Percentiles rank a stretch among this genome's conserved stretches.
Conservation (phyloP, 2,888 invertebrate species). For the Nudaria mundana region DNA sequence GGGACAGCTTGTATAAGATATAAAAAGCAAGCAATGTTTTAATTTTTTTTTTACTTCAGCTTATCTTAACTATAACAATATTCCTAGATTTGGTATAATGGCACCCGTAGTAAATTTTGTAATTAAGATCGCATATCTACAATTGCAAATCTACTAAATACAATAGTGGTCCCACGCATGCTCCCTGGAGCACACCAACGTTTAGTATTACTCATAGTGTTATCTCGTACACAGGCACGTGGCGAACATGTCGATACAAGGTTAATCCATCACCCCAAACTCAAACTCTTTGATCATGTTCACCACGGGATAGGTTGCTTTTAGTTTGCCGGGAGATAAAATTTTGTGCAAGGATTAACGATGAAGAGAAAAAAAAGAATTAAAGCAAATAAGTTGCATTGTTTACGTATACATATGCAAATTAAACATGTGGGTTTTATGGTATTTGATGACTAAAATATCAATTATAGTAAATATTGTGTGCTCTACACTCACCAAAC, state of each 20-base stretch:
- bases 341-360: conserved; percentile 21
- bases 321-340: conserved; percentile 32
- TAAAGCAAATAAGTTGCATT: no score
- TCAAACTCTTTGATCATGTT: conserved; percentile 67
- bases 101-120: conserved; percentile 4
- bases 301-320: conserved; percentile 45
- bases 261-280: conserved; percentile 70
- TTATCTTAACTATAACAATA: no score
- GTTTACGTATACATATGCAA: no score
- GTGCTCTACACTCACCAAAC: no score
- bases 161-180: conserved; percentile 8
- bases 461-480: no score
- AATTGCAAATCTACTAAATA: conserved; percentile 26
- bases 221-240: conserved; percentile 60
- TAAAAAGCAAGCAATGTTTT: no score
- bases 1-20: no score
- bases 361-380: conserved; percentile 5
- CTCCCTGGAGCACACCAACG: conserved; percentile 21
- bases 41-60: no score
- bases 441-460: no score
- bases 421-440: no score
- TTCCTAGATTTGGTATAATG: no score
- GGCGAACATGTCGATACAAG: conserved; percentile 54
- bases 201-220: conserved; percentile 38
- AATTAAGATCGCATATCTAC: conserved; percentile 22